Conservation (phyloP, 2,113 vertebrate species). For the Irena cyanogastra region DNA sequence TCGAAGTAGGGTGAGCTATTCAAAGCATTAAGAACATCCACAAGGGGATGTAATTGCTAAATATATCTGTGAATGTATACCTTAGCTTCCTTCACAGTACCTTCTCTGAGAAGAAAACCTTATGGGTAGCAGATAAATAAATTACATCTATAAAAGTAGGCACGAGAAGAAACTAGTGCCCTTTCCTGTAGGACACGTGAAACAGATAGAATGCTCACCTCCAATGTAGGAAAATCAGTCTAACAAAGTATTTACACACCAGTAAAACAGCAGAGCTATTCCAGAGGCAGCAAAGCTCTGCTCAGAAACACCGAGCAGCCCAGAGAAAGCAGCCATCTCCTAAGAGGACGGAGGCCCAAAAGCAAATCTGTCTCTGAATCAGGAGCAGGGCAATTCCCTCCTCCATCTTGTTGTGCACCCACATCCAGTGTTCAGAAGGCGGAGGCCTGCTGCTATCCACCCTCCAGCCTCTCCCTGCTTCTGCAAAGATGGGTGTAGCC, state of each 20-base stretch:
- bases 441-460: accelerated
- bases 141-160: not conserved
- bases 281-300: not conserved
- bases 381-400: accelerated
- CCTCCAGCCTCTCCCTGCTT: not conserved
- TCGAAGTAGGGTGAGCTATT: not conserved
- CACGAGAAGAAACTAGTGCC: not conserved
- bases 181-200: not conserved
- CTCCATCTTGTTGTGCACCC: not conserved
- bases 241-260: not conserved
- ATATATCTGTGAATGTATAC: conserved; percentile 6
- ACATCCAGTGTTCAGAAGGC: too few relatives aligned
- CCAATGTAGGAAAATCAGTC: accelerated
- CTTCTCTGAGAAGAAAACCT: not conserved
- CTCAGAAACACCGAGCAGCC: not conserved
- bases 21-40: not conserved
- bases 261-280: not conserved
- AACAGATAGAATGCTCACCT: not conserved
- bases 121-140: not conserved
- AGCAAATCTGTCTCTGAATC: not conserved
- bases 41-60: conserved; percentile 21
- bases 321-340: not conserved
- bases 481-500: accelerated
- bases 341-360: not conserved
- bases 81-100: not conserved